Base-by-base conservation (phyloP, 1,140 invertebrate genomes). In the Cylas formicarius region DNA sequence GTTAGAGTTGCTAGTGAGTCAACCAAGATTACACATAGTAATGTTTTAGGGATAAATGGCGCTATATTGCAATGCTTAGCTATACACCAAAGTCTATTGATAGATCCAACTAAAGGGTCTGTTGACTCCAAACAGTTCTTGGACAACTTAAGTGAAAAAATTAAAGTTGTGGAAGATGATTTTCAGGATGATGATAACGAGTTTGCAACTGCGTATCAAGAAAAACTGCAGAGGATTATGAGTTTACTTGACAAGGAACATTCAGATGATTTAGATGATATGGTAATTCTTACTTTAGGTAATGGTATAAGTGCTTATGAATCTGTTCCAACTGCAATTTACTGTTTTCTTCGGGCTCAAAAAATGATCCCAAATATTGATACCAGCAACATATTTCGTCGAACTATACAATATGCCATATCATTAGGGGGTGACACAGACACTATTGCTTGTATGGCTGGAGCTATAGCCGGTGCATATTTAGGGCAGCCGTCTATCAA, bases 391-490 rank as follows among this genome's bases (percentile, higher is more conserved):
- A 33, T 50, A n/a, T 71, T 86, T 54, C 72, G 80, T 60, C 70
- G 79, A 55, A 74, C 80, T n/a, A 66, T 89, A 29, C 70, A 78
- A 36, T 79, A 75, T 63, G 72, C 84, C 41, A 82, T 87, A 41
- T 76, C 74, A 14, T 65, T 88, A 11, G 84, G 85, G 26, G 85
- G 86, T 20, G 84, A 88, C 66, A 84, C 84, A 3, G 84, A 88
- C 49, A 88, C 84, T 2, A 84, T 89, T 57, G 84, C 78, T 5
- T 74, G 76, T 35, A 89, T 89, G 84, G 76, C 84, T 17, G 84
- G 82, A 10, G 77, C 81, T 14, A 80, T 88, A 41, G 74, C 78
- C 39, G 86, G 86, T 28, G 84, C 84, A 16, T 80, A 74, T 63
- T 76, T 82, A 56, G 84, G 84, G 5, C 66, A 77, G 43, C 70